Percentiles rank a stretch among this genome's conserved stretches.
These are phyloP conservation scores for Burhinus bistriatus DNA, from an alignment of 2,113 vertebrate species.

Conservation along the genomic window DNA sequence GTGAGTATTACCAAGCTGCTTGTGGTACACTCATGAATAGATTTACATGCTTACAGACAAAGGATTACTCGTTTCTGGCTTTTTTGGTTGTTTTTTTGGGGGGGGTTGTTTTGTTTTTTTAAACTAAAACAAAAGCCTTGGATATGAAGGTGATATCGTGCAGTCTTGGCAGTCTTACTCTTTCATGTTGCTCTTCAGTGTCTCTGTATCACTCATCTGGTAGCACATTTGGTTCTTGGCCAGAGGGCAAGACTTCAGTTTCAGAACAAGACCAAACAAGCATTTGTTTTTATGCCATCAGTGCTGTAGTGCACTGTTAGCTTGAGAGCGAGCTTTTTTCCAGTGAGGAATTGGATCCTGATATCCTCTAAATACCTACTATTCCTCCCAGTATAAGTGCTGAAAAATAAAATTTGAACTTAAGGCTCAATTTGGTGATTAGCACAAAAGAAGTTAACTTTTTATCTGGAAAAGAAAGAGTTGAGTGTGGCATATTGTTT, in stretches of 20 bases:
- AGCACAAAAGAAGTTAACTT: neutral
- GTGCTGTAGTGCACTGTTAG: neutral
- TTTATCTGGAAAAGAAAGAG: neutral
- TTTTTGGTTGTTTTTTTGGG: neutral
- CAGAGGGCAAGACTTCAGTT: conserved; percentile 26
- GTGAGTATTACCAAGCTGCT: neutral
- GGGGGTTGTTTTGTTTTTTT: neutral
- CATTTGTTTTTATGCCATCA: neutral
- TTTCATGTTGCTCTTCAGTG: neutral
- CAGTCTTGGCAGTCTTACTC: neutral
- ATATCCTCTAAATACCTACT: neutral
- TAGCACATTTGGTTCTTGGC: conserved; percentile 56
- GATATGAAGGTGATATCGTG: conserved; percentile 17
- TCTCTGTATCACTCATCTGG: conserved; percentile 33
- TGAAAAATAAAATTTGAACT: neutral
- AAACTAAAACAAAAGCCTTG: conserved; percentile 28
- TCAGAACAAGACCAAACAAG: conserved; percentile 57
- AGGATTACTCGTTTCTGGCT: neutral
- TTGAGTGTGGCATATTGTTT: neutral
- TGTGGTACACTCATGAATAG: neutral
- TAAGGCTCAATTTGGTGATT: neutral
- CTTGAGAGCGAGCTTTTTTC: neutral
- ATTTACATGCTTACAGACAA: neutral
- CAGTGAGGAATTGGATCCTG: neutral
- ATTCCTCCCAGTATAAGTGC: neutral